Base-by-base conservation (phyloP, 2,113 vertebrate species). In the Eubucco bourcierii region DNA sequence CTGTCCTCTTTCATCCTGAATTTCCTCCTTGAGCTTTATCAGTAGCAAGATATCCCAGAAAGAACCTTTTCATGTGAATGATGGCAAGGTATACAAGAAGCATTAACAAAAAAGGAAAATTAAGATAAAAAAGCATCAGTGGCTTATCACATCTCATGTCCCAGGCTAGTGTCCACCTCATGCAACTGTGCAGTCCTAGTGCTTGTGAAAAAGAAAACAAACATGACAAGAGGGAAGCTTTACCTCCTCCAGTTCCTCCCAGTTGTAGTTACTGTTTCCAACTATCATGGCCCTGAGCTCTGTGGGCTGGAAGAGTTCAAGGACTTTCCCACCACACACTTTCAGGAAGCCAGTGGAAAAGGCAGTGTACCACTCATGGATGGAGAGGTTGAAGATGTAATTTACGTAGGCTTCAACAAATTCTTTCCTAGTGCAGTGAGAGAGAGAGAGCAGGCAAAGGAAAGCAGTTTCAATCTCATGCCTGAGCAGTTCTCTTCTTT, bases 281-380 rank as follows among this genome's bases (percentile, higher is more conserved):
- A 99, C 99, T 95, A 99, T 99, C 99, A 99, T 99, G 96, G 99
- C 99, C 98, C 99, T 98, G 88, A 99, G 98, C 90, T 99, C 99
- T 2, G 98, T 98, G 67, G 99, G 99, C 98, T 99, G 99, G 97
- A 99, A 99, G 82, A 99, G 98, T 34, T 98, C 98, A 52, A 99
- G 97, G 53, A 99, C 98, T 84, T 99, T 99, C 65, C 99, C 99
- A 9, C 99, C 99, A n/a, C 99, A 99, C 89, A 99, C 99, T 90
- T 99, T 99, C 47, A 99, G 98, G 97, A 99, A 99, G 68, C 99
- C 99, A 1, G 98, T 97, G 29, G 99, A 98, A 93, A 99, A 99
- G 74, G 99, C 98, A 0, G 97, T 95, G 95, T 99, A 99, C 97
- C 99, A 98, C 71, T 99, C 98, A 2, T 98, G 97, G 70, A 99